Percentiles rank a stretch among this genome's conserved stretches.
phyloP scores from a whole-genome alignment of 2,888 invertebrate genomes.

The Neoascia interrupta region DNA sequence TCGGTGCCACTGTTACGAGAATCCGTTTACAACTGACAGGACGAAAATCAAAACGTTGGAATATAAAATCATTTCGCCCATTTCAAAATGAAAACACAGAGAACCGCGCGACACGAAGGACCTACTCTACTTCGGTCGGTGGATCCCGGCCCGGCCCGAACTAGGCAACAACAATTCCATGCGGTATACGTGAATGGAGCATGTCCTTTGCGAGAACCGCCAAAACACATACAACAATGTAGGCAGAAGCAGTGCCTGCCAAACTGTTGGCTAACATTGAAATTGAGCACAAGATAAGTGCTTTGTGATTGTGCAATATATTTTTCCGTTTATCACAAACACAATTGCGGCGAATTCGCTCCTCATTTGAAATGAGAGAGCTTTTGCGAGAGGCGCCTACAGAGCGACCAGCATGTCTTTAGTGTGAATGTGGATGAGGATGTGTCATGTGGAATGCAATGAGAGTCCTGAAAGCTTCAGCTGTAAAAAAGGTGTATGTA shows the following conservation, averaged over 20 bases:
- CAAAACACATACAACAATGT: slow-evolving; percentile 51
- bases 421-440: too few species aligned
- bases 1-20: slow-evolving; percentile 67
- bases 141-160: slow-evolving; percentile 36
- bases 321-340: too few species aligned
- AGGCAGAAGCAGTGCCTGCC: slow-evolving; percentile 2
- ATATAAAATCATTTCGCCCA: slow-evolving; percentile 70
- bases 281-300: neutral
- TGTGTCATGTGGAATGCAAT: too few species aligned
- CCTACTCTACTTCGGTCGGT: slow-evolving; percentile 34
- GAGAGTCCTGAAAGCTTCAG: slow-evolving; percentile 39
- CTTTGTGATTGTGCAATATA: neutral
- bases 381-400: too few species aligned
- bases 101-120: slow-evolving; percentile 26
- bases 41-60: slow-evolving; percentile 67
- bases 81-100: slow-evolving; percentile 54
- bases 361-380: too few species aligned
- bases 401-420: too few species aligned
- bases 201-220: slow-evolving; percentile 61
- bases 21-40: slow-evolving; percentile 68
- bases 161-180: slow-evolving; percentile 13
- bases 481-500: slow-evolving; percentile 51
- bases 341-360: slow-evolving; percentile 31
- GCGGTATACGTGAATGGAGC: slow-evolving; percentile 48
- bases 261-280: slow-evolving; percentile 37